Base-by-base conservation (phyloP, 2,797 vertebrate species). In the Alcedo quadribrachys region DNA sequence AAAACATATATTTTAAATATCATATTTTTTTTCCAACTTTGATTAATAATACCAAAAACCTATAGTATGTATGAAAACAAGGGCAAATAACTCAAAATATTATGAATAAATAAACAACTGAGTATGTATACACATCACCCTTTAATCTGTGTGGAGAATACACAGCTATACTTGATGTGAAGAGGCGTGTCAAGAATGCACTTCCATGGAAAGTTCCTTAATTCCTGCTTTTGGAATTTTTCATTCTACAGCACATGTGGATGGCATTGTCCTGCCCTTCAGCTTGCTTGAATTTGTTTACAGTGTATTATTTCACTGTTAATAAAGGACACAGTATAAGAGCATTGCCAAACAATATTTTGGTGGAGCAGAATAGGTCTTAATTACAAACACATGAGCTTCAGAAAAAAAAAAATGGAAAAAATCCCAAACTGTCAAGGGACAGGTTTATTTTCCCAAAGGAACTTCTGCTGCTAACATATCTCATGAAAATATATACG, bases 361-460 rank as follows among this genome's bases (percentile, higher is more conserved):
- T 30, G 32, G 76, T 85, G n/a, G 70, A 67, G 32, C 58, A 90
- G 58, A 85, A 71, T 7, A 32, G 48, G 21, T 68, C 55, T 73
- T 82, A 70, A 90, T 71, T 87, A 71, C 69, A 92, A 89, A 81
- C 79, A 69, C 22, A 55, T 37, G 78, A 73, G 20, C 21, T 54
- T 60, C 65, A 69, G 15, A 4, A 50, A 17, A 46, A 69, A 30
- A 66, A 73, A 68, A 42, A 33, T 62, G 12, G 0, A 11, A 10
- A 54, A 43, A 60, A 11, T 9, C 32, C 33, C 33, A 33, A 37
- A 50, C 30, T 63, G 40, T 58, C 43, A 65, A 67, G 66, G 86
- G 77, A 75, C 40, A 57, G 75, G 50, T 63, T 78, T 83, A 46
- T 91, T 94, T 78, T 70, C 81, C 87, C 76, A 70, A 89, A 91